Evolutionary conservation across 2,113 vertebrate species (phyloP).

Genomic region (Serranochromis macrocephalus): DNA sequence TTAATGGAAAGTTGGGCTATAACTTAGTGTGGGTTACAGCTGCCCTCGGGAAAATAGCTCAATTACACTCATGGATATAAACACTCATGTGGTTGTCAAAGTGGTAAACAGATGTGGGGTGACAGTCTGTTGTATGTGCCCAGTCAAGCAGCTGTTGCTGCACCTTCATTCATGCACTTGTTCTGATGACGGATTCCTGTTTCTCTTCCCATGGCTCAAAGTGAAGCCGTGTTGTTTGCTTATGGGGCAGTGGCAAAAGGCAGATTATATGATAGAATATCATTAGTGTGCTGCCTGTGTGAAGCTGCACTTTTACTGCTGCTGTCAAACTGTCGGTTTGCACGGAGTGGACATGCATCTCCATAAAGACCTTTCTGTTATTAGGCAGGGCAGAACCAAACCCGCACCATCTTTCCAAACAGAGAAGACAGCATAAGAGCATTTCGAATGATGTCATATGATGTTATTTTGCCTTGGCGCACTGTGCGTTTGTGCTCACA

Average conservation of each 20-base stretch:
- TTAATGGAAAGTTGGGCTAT: slow-evolving; percentile 58
- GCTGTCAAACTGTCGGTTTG: slow-evolving; percentile 15
- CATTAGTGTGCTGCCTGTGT: background rate
- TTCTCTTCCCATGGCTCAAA: background rate
- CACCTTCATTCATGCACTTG: slow-evolving; percentile 42
- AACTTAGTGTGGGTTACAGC: slow-evolving; percentile 49
- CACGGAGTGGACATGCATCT: background rate
- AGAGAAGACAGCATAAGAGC: slow-evolving; percentile 1
- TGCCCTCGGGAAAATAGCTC: slow-evolving; percentile 51
- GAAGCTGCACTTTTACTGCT: background rate
- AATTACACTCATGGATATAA: slow-evolving; percentile 51
- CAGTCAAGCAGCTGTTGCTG: slow-evolving; percentile 48
- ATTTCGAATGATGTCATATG: slow-evolving; percentile 37
- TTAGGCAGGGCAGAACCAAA: background rate
- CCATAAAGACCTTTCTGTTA: background rate
- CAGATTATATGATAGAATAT: slow-evolving; percentile 16
- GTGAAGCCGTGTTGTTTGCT: slow-evolving; percentile 27
- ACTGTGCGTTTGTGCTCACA: slow-evolving; percentile 2
- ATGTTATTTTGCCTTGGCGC: slow-evolving; percentile 42
- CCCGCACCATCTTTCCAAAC: background rate
- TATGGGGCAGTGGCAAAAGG: slow-evolving; percentile 12
- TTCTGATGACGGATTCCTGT: slow-evolving; percentile 20
- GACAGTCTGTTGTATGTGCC: slow-evolving; percentile 17
- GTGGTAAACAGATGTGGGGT: slow-evolving; percentile 58
- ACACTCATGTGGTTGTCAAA: slow-evolving; percentile 35